Conservation (phyloP, 2,113 vertebrate genomes). For the Conger conger region DNA sequence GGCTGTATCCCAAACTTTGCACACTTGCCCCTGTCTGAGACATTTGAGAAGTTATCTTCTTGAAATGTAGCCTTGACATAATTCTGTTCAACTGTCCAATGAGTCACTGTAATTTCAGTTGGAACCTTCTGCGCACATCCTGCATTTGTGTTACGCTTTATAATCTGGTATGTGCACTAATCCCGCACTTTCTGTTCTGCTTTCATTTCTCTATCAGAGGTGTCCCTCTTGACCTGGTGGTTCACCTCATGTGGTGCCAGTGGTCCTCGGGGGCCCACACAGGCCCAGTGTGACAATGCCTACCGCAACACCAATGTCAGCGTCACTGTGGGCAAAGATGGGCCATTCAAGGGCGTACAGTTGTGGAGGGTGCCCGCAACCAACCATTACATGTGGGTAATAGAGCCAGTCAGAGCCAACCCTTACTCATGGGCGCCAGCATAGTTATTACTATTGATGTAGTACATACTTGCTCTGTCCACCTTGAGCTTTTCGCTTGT, state of each 20-base stretch:
- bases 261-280: constrained; percentile 77
- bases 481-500: not conserved
- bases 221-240: constrained; percentile 71
- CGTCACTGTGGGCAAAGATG: constrained; percentile 73
- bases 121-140: not conserved
- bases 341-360: constrained; percentile 75
- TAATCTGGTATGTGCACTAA: not conserved
- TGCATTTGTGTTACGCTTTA: not conserved
- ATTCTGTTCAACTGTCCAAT: not conserved
- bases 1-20: too few species aligned
- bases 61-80: not conserved
- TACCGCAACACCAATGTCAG: constrained; percentile 77
- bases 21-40: not conserved
- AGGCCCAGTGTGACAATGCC: constrained; percentile 81
- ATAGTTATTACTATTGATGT: too few species aligned
- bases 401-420: not conserved
- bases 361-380: constrained; percentile 79
- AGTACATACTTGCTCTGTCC: not conserved
- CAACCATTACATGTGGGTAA: constrained; percentile 76
- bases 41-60: not conserved
- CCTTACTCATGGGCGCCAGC: too few species aligned
- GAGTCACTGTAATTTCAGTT: not conserved
- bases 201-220: constrained; percentile 52
- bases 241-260: constrained; percentile 84
- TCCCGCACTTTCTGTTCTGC: not conserved